phyloP scores from a whole-genome alignment of 37 sponge, comb jelly and placozoan genomes.

The Theonella swinhoei region DNA sequence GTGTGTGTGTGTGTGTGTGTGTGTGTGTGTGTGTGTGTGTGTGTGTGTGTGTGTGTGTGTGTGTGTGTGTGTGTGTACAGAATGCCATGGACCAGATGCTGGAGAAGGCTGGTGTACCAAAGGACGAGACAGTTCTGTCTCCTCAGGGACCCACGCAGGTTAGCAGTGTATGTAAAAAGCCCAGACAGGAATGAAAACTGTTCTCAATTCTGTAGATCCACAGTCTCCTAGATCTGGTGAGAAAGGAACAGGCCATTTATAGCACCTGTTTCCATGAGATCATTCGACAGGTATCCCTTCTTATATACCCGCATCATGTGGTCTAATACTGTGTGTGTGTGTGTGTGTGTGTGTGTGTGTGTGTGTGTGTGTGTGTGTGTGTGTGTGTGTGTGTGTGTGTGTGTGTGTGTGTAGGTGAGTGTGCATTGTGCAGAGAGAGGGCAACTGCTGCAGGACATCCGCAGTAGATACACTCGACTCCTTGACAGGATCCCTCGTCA shows the following conservation, averaged over 20 bases:
- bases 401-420: constrained; percentile 67
- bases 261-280: constrained; percentile 97
- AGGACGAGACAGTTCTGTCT: constrained; percentile 12
- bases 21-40: no score
- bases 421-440: constrained; percentile 95
- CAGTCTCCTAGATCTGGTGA: constrained; percentile 81
- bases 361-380: constrained; percentile 11
- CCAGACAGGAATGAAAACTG: no score
- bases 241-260: constrained; percentile 94
- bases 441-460: constrained; percentile 82
- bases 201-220: constrained; percentile 70
- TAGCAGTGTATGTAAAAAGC: no score
- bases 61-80: constrained; percentile 32
- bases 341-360: background rate
- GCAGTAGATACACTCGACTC: constrained; percentile 80
- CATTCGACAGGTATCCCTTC: constrained; percentile 86
- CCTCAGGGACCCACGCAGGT: constrained; percentile 75
- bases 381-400: constrained; percentile 19
- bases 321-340: no score
- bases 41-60: background rate
- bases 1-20: background rate
- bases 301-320: background rate
- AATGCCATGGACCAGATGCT: constrained; percentile 78
- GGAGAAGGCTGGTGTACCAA: constrained; percentile 71
- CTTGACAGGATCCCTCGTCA: constrained; percentile 88